Base-by-base conservation (phyloP, 2,888 invertebrate species). In the Polyommatus icarus region DNA sequence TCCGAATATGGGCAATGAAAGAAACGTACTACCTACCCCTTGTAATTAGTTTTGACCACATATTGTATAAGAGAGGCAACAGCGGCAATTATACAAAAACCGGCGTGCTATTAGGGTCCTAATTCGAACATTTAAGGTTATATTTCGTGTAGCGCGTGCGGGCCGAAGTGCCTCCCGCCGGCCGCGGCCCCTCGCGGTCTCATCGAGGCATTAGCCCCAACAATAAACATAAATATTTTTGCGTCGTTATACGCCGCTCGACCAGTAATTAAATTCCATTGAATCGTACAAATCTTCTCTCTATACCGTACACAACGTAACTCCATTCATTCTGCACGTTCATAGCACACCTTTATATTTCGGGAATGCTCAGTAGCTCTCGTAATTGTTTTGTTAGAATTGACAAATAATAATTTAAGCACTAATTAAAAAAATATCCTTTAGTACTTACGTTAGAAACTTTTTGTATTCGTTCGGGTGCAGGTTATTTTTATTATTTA, bases 141-240 rank as follows among this genome's bases (percentile, higher is more conserved):
- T 75, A 50, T 75, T 75, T 75, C 8, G 75, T 40, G 73, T 46
- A 40, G 12, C 75, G 75, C 75, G 50, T 29, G 75, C 24, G 7
- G 40, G 24, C 29, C n/a, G 46, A 18, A 75, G 54, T 46, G 24
- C 73, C 15, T 50, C 12, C 24, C 32, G 18, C 18, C n/a, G 12
- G 32, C 77, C 72, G 71, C 50, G 67, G 59, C 71, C 80, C 84
- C 83, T 84, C 90, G 92, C 84, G 93, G 91, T 91, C 88, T 87
- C 90, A 89, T 90, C 86, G 86, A 86, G 85, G 87, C 89, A 89
- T 92, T 90, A 89, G 88, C 84, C 84, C 85, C 88, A 84, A 90
- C 93, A 90, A 91, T 93, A 93, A 92, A 91, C 93, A 92, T 93
- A 93, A 93, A 93, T 93, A 94, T 94, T 93, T 94, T 93, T 92